A percentile compares a stretch with the other conserved stretches of the same genome.
phyloP scores from a whole-genome alignment of 23 tunicate genomes.

The Halocynthia aurantium region DNA sequence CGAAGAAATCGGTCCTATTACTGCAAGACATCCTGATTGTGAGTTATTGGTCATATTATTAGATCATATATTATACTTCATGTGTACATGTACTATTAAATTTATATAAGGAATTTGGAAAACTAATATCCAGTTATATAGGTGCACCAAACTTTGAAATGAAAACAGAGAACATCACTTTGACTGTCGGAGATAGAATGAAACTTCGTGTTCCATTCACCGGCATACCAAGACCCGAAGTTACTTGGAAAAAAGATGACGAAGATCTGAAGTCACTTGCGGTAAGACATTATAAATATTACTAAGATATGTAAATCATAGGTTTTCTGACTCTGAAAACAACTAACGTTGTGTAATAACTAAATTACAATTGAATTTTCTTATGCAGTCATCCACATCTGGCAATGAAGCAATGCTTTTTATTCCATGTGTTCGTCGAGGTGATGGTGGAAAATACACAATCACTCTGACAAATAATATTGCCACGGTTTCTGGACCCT shows the following conservation, averaged over 20 bases:
- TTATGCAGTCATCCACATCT: conserved; percentile 17
- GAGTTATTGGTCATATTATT: neutral
- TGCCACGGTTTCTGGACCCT: conserved; percentile 5
- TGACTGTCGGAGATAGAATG: conserved; percentile 28
- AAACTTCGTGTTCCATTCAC: conserved; percentile 10
- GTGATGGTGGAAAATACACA: conserved; percentile 18
- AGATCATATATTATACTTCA: no score
- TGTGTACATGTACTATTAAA: no score
- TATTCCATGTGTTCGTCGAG: conserved; percentile 5
- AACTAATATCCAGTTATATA: neutral
- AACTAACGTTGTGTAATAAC: neutral
- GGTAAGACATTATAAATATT: neutral
- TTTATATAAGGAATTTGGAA: neutral
- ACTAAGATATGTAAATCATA: neutral
- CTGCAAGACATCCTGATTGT: conserved; percentile 23
- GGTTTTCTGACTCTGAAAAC: neutral
- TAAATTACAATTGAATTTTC: neutral
- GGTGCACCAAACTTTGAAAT: conserved; percentile 12
- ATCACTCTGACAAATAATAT: conserved; percentile 5
- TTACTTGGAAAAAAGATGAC: conserved; percentile 20
- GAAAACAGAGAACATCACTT: conserved; percentile 16
- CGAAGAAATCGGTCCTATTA: conserved; percentile 11
- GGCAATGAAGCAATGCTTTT: conserved; percentile 8
- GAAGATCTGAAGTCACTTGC: conserved; percentile 7
- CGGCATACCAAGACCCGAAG: conserved; percentile 34